These are phyloP conservation scores for Phaethornis superciliosus DNA, from an alignment of 2,113 vertebrate genomes.

Conservation along the genomic window DNA sequence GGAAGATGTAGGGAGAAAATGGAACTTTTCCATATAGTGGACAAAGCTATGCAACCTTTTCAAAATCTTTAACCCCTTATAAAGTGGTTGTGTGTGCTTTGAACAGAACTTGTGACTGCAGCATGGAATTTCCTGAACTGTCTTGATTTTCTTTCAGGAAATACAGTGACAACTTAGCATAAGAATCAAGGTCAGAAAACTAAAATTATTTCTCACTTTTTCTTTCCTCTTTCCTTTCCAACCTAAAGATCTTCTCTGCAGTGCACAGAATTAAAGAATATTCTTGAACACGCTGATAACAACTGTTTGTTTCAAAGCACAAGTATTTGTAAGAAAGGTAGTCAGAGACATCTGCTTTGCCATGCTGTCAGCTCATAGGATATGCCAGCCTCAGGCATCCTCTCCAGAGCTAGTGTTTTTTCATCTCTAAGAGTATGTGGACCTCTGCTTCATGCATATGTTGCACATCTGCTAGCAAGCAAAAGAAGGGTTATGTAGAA, in stretches of 20 bases:
- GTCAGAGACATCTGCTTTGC: not conserved
- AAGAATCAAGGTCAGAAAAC: not conserved
- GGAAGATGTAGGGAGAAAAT: not conserved
- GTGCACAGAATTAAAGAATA: not conserved
- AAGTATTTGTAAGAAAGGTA: not conserved
- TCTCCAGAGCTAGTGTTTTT: not conserved
- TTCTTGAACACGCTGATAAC: not conserved
- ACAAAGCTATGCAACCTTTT: not conserved
- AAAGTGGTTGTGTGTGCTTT: fast-evolving
- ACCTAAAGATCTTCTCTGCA: not conserved
- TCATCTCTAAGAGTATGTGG: not conserved
- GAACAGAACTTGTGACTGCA: not conserved
- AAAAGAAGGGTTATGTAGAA: not conserved
- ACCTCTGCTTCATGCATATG: not conserved
- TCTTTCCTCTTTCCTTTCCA: not conserved
- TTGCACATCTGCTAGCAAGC: not conserved
- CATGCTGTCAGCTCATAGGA: not conserved
- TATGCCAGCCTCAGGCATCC: not conserved
- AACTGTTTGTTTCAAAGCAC: not conserved
- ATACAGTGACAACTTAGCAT: not conserved
- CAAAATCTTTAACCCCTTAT: not conserved
- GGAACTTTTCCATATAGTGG: not conserved
- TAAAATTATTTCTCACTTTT: not conserved
- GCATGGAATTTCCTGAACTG: no score
- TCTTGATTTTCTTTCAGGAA: not conserved